A percentile compares a stretch with the other conserved stretches of the same genome.
Evolutionary conservation across 2,888 invertebrate genomes (phyloP).

Genomic region (Diogma glabrata): DNA sequence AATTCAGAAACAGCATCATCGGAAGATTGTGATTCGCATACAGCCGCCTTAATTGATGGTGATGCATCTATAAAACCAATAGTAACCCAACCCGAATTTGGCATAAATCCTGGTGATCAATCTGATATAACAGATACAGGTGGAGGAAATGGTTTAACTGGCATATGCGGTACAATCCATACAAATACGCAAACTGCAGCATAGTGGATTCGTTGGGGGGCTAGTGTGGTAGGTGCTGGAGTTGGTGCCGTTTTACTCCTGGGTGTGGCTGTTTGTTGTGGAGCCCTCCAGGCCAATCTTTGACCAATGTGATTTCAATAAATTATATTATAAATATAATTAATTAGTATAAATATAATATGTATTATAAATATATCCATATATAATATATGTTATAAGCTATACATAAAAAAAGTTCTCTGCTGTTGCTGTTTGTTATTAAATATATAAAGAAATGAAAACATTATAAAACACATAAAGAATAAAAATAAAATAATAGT

Average conservation of each 20-base stretch:
- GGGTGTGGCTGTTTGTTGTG: conserved; percentile 9
- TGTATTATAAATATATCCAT: too few species aligned
- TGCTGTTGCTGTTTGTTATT: too few species aligned
- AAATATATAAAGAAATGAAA: too few species aligned
- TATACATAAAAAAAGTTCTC: too few species aligned
- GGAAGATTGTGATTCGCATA: conserved; percentile 5
- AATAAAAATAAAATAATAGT: too few species aligned
- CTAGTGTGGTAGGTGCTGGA: conserved; percentile 6
- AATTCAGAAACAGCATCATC: conserved; percentile 12
- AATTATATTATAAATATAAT: too few species aligned
- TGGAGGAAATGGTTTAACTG: conserved; percentile 18
- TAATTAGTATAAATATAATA: too few species aligned
- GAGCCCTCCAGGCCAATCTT: conserved; percentile 11
- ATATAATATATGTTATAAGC: too few species aligned
- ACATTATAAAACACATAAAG: too few species aligned
- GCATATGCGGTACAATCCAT: conserved; percentile 25
- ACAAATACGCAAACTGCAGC: conserved; percentile 31
- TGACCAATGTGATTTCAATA: conserved; percentile 10
- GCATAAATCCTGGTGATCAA: conserved; percentile 20
- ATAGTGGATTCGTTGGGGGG: conserved; percentile 30
- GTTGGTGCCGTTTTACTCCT: conserved; percentile 3
- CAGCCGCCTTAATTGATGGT: conserved; percentile 17
- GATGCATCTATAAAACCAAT: conserved; percentile 29
- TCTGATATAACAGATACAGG: conserved; percentile 17
- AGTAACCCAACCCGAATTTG: conserved; percentile 36